Conservation (phyloP, 1,140 invertebrate species). For the Drosophila ficusphila region DNA sequence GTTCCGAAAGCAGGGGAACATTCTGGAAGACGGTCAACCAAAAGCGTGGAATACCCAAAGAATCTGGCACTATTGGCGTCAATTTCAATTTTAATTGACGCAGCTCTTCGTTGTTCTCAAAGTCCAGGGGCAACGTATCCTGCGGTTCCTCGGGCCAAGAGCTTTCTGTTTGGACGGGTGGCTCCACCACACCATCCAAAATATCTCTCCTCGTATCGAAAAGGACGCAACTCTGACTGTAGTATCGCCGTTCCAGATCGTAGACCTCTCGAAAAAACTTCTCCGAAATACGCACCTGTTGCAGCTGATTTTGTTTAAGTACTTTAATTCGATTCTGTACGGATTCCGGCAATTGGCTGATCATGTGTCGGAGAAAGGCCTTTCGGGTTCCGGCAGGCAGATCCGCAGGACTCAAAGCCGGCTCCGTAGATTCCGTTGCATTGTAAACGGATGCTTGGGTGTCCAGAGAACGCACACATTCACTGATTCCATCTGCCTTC, state of each 20-base stretch:
- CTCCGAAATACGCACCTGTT: slow-evolving; percentile 94
- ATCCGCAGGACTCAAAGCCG: slow-evolving; percentile 49
- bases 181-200: slow-evolving; percentile 92
- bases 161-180: slow-evolving; percentile 91
- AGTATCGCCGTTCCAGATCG: slow-evolving; percentile 96
- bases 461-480: slow-evolving; percentile 1
- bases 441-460: too few relatives aligned
- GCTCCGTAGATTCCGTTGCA: not conserved
- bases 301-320: slow-evolving; percentile 95
- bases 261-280: slow-evolving; percentile 98
- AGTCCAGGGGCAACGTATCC: slow-evolving; percentile 34
- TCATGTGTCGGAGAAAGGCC: slow-evolving; percentile 78
- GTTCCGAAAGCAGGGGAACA: slow-evolving; percentile 93
- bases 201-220: slow-evolving; percentile 93
- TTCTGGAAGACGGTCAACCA: slow-evolving; percentile 99
- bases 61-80: slow-evolving; percentile 84
- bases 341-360: slow-evolving; percentile 87
- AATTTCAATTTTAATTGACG: slow-evolving; percentile 29
- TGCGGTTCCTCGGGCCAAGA: slow-evolving; percentile 91
- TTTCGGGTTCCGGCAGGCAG: slow-evolving; percentile 46
- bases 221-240: slow-evolving; percentile 90
- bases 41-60: slow-evolving; percentile 96
- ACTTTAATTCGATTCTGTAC: slow-evolving; percentile 95
- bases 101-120: slow-evolving; percentile 83
- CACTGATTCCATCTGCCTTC: not conserved